Evolutionary conservation across 2,797 vertebrate species (phyloP).

Genomic region (Labroides dimidiatus): DNA sequence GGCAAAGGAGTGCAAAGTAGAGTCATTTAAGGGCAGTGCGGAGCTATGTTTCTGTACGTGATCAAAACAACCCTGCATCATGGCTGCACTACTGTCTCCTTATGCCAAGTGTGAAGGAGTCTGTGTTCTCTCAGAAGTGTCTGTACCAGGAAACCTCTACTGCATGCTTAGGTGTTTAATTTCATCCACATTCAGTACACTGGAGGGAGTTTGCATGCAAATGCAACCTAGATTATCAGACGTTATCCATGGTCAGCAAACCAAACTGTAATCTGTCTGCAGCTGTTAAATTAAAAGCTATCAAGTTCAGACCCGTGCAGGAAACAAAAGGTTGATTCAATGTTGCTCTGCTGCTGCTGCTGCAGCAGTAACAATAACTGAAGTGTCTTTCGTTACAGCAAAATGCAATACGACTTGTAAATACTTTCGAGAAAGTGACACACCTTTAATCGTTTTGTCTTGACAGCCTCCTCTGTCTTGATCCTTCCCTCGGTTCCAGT

Average conservation of each 20-base stretch:
- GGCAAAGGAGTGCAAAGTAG: neutral
- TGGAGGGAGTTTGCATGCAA: neutral
- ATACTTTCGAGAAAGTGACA: neutral
- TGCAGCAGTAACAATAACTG: neutral
- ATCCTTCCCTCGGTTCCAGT: neutral
- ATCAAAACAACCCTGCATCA: conserved; percentile 15
- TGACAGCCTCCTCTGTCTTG: conserved; percentile 22
- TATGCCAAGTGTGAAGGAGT: neutral
- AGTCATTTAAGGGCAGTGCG: neutral
- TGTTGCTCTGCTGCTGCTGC: neutral
- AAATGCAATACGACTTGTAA: neutral
- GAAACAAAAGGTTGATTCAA: neutral
- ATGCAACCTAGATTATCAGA: neutral
- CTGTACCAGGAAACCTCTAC: neutral
- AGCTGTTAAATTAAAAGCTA: neutral
- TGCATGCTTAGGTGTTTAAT: neutral
- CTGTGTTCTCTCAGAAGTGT: neutral
- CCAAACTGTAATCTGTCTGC: neutral
- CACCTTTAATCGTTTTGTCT: conserved; percentile 14
- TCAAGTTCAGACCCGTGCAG: neutral
- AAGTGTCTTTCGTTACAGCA: neutral
- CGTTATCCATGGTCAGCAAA: too few relatives aligned
- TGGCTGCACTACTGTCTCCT: conserved; percentile 20
- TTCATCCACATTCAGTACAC: too few relatives aligned
- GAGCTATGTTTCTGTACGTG: conserved; percentile 13